Conservation (phyloP, 2,113 vertebrate genomes). For the Brienomyrus longianalis region DNA sequence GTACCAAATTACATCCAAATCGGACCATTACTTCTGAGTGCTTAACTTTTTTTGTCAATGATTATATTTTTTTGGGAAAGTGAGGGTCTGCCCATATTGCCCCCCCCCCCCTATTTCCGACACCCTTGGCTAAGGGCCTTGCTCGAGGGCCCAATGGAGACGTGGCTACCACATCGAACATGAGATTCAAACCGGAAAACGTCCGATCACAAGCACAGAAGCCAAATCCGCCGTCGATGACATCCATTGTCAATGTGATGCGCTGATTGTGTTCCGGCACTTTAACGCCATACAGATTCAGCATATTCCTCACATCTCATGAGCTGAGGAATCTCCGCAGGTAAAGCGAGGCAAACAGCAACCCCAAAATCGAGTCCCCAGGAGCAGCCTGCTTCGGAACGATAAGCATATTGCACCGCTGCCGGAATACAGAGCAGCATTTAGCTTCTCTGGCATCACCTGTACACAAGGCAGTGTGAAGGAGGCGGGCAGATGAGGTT, state of each 20-base stretch:
- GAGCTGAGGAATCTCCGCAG: background rate
- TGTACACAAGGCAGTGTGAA: background rate
- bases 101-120: background rate
- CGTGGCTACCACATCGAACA: background rate
- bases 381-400: background rate
- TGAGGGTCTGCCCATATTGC: background rate
- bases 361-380: background rate
- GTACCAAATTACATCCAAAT: too few species aligned
- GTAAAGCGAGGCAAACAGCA: background rate
- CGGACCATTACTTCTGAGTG: too few species aligned
- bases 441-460: background rate
- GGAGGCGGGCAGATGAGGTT: background rate
- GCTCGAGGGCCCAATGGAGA: background rate
- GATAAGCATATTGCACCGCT: background rate
- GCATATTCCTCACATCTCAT: background rate
- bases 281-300: background rate
- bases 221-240: background rate
- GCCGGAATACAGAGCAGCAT: background rate
- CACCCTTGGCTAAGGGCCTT: background rate
- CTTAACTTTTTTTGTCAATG: background rate
- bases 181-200: background rate
- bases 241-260: background rate
- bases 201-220: background rate
- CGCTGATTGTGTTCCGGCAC: background rate
- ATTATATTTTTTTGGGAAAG: background rate